Percentiles rank a stretch among this genome's conserved stretches.
Evolutionary conservation across 2,888 invertebrate species (phyloP).

Genomic region (Pachycephus smyrnensis): DNA sequence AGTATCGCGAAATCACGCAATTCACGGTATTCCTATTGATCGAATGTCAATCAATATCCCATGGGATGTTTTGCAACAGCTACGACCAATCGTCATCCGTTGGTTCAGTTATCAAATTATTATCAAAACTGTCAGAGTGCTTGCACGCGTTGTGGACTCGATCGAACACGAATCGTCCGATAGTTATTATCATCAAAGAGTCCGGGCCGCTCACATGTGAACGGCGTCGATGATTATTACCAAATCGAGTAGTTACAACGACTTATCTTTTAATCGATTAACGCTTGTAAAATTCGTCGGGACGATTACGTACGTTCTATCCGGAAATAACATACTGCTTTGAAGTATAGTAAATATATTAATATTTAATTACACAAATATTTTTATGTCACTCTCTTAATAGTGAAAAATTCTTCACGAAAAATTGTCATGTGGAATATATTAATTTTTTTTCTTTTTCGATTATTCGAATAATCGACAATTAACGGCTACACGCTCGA

Average conservation of each 20-base stretch:
- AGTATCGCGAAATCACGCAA: neutral
- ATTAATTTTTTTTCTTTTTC: neutral
- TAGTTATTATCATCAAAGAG: conserved; percentile 58
- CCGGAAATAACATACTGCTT: neutral
- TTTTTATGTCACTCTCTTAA: neutral
- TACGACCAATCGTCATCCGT: neutral
- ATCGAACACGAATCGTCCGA: conserved; percentile 56
- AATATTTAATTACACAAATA: neutral
- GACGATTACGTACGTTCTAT: neutral
- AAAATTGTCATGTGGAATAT: too few relatives aligned
- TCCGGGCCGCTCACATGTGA: conserved; percentile 37
- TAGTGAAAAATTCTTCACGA: too few relatives aligned
- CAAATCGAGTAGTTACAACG: neutral
- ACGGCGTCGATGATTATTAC: neutral
- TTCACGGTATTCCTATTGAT: neutral
- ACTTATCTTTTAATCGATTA: neutral
- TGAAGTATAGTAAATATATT: neutral
- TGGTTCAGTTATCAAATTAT: neutral
- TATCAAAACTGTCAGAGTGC: conserved; percentile 35
- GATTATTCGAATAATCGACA: neutral
- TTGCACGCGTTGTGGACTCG: conserved; percentile 43
- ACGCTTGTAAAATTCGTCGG: neutral
- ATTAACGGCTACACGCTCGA: conserved; percentile 1
- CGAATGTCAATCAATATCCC: neutral
- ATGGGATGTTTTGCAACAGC: neutral